Evolutionary conservation across 2,888 invertebrate genomes (phyloP).

Genomic region (Tetheella fluctuosa): DNA sequence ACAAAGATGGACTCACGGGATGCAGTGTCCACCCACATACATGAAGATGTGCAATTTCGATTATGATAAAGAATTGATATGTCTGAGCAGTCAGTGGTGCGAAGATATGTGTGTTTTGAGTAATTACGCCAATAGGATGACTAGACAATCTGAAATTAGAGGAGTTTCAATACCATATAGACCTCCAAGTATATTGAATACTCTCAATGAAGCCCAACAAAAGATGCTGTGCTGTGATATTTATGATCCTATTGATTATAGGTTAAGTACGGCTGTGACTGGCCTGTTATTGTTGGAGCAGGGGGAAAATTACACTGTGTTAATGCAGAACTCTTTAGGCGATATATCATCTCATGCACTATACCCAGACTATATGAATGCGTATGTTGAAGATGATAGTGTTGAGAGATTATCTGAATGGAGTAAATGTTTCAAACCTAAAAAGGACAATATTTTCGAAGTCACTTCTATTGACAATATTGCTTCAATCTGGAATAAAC

Average conservation of each 20-base stretch:
- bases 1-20: slow-evolving; percentile 84
- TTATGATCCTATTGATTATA: slow-evolving; percentile 58
- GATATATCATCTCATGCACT: slow-evolving; percentile 68
- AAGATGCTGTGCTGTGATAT: slow-evolving; percentile 61
- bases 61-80: slow-evolving; percentile 62
- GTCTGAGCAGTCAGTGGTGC: slow-evolving; percentile 72
- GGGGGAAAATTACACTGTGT: slow-evolving; percentile 57
- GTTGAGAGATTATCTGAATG: slow-evolving; percentile 59
- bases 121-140: slow-evolving; percentile 55
- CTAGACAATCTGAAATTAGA: slow-evolving; percentile 40
- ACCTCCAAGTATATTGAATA: slow-evolving; percentile 62
- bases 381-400: slow-evolving; percentile 62
- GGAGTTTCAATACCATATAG: slow-evolving; percentile 66
- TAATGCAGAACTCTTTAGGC: slow-evolving; percentile 73
- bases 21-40: slow-evolving; percentile 77
- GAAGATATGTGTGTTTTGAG: slow-evolving; percentile 70
- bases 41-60: slow-evolving; percentile 65
- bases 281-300: slow-evolving; percentile 58
- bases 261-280: slow-evolving; percentile 60
- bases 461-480: slow-evolving; percentile 60
- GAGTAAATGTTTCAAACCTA: slow-evolving; percentile 50
- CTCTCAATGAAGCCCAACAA: slow-evolving; percentile 57
- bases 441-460: slow-evolving; percentile 48
- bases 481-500: slow-evolving; percentile 52
- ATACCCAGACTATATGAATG: slow-evolving; percentile 59